Base-by-base conservation (phyloP, 2,888 invertebrate genomes). In the Amphipoea lucens region DNA sequence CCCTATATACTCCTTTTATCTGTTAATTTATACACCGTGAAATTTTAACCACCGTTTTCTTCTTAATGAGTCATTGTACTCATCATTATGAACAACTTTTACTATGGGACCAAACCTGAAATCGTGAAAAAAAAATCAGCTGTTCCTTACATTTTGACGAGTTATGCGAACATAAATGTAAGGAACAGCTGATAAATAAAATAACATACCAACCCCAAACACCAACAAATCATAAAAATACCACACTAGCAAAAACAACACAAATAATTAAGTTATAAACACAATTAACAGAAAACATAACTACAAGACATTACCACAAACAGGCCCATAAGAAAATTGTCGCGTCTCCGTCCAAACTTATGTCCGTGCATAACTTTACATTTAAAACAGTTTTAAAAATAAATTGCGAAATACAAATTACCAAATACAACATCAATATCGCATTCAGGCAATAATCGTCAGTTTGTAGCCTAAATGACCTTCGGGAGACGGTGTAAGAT, bases 381-480 rank as follows among this genome's bases (percentile, higher is more conserved):
- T 87, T 89, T 90, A 90, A 91, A 89, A 89, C 85, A 85, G 83
- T 86, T 92, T 92, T 91, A 90, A 90, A 91, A 91, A 92, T 93
- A 93, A 92, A 93, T 92, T 92, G 93, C 92, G 90, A 95, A 91
- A 93, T 94, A 96, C 95, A 96, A 96, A 96, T 96, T 95, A 95
- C 94, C 90, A 92, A 93, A 94, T 92, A 92, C 94, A 91, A 92
- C 94, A 94, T 95, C 95, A 93, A 94, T 96, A 96, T 95, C 91
- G 93, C 91, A 94, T 94, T 93, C 94, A 89, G 89, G 94, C 93
- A 94, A 96, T 96, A 95, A 96, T 95, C 95, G 95, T 96, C 94
- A 94, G 95, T 95, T 94, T 94, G 94, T 95, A 92, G 93, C 94
- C 90, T 94, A 95, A 96, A 96, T 94, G 94, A 94, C 92, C 90